These are phyloP conservation scores for Crocidura indochinensis DNA, from an alignment of 2,797 vertebrate genomes.

Conservation along the genomic window DNA sequence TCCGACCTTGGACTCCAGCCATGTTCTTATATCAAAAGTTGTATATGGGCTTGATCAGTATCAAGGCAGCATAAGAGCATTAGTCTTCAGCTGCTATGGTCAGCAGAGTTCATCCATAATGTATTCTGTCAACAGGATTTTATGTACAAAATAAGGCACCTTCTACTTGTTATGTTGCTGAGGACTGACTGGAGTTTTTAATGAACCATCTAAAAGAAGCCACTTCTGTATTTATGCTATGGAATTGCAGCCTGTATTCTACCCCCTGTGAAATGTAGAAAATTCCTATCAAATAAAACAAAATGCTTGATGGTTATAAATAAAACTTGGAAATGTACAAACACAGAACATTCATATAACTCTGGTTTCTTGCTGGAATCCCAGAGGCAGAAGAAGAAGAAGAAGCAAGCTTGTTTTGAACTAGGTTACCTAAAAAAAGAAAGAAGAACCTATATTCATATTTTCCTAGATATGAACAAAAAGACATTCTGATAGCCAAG, in stretches of 20 bases:
- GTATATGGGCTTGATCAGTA: neutral
- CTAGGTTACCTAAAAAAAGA: slow-evolving; percentile 5
- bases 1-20: neutral
- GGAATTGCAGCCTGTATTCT: neutral
- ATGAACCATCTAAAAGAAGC: slow-evolving; percentile 23
- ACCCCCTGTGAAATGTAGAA: neutral
- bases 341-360: neutral
- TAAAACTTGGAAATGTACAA: neutral
- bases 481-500: slow-evolving; percentile 23
- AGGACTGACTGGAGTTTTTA: neutral
- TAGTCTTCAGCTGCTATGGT: neutral
- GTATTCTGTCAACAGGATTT: slow-evolving; percentile 1
- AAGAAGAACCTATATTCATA: neutral
- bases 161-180: neutral
- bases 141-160: neutral
- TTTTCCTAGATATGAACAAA: slow-evolving; percentile 7
- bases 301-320: neutral
- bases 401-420: neutral
- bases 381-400: neutral
- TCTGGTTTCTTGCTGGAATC: neutral
- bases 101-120: slow-evolving; percentile 32
- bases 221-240: neutral
- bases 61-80: neutral
- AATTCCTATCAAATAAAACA: neutral
- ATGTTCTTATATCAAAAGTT: slow-evolving; percentile 1